These are phyloP conservation scores for Eristalinus aeneus DNA, from an alignment of 2,888 invertebrate species.

Conservation along the genomic window DNA sequence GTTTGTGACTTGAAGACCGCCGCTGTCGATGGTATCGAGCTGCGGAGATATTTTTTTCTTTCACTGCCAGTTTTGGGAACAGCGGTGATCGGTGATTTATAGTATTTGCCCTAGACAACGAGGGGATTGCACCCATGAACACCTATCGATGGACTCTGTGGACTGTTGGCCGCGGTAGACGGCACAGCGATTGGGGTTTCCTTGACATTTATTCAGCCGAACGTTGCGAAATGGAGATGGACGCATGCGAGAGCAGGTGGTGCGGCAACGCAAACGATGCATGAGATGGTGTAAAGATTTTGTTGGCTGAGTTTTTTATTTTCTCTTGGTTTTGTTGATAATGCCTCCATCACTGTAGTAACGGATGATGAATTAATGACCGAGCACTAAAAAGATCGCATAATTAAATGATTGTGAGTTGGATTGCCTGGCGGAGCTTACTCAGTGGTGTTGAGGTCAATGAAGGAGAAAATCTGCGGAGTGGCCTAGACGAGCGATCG, in stretches of 20 bases:
- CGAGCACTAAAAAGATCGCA: not conserved
- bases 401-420: conserved; percentile 9
- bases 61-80: not conserved
- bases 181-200: conserved; percentile 14
- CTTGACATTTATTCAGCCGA: conserved; percentile 62
- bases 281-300: conserved; percentile 34
- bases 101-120: conserved; percentile 15
- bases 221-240: conserved; percentile 31
- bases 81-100: conserved; percentile 18
- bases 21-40: not conserved
- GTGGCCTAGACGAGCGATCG: not conserved
- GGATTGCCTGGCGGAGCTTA: not conserved
- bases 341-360: not conserved
- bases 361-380: conserved; percentile 35
- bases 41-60: not conserved
- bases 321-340: not conserved
- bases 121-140: conserved; percentile 43
- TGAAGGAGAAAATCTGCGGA: not conserved
- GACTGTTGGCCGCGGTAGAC: not conserved
- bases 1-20: not conserved
- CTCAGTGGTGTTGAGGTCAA: conserved; percentile 11
- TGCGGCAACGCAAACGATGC: conserved; percentile 23
- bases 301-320: too few species aligned
- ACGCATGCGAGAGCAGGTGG: conserved; percentile 18
- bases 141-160: conserved; percentile 22